phyloP scores from a whole-genome alignment of 1,140 invertebrate genomes.

The Gonioctena quinquepunctata region DNA sequence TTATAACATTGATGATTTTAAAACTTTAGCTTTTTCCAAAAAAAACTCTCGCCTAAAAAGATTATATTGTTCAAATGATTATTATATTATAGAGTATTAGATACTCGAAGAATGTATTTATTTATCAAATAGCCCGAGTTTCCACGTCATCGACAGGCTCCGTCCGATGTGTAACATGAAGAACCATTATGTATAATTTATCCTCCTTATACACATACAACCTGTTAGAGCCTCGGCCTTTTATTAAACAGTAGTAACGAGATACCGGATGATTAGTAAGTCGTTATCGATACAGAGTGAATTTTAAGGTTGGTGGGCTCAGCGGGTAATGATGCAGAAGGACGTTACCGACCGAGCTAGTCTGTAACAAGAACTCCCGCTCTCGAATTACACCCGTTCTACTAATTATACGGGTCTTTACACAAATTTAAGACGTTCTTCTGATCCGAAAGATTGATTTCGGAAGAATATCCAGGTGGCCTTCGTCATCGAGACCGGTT shows the following conservation, averaged over 20 bases:
- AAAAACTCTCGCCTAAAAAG: no score
- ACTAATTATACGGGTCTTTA: conserved; percentile 19
- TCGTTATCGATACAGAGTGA: conserved; percentile 23
- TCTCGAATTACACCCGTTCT: conserved; percentile 9
- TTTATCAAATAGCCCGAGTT: not conserved
- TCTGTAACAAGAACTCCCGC: conserved; percentile 1
- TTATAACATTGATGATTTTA: no score
- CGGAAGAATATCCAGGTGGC: conserved; percentile 2
- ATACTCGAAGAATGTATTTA: no score
- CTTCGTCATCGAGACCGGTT: not conserved
- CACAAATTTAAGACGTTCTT: conserved; percentile 9
- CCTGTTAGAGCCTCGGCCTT: conserved; percentile 6
- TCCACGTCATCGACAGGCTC: not conserved
- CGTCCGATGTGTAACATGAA: conserved; percentile 3
- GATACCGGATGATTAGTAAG: conserved; percentile 27
- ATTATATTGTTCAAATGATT: no score
- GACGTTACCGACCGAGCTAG: conserved; percentile 7
- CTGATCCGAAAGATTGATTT: conserved; percentile 2
- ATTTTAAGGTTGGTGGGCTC: conserved; percentile 17
- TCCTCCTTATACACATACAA: conserved; percentile 5
- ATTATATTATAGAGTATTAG: no score
- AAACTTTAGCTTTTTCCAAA: no score
- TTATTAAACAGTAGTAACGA: conserved; percentile 23
- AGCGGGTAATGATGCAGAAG: conserved; percentile 22
- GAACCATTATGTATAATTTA: conserved; percentile 13